phyloP scores from a whole-genome alignment of 2,888 invertebrate species.

The Lochmaea crataegi region DNA sequence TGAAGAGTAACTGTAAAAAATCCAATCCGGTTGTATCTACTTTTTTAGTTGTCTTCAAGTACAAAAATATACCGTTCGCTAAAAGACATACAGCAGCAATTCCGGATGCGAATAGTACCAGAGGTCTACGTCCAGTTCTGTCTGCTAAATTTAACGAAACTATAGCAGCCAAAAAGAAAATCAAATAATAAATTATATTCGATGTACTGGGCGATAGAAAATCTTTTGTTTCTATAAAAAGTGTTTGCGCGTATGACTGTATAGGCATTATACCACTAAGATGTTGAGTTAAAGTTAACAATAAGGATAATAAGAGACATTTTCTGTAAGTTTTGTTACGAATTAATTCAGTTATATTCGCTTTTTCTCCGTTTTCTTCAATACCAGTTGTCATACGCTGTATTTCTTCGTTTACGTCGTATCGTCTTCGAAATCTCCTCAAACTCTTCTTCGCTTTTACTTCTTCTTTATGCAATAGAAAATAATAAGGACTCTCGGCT shows the following conservation, averaged over 20 bases:
- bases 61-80: conserved; percentile 25
- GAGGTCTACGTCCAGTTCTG: conserved; percentile 67
- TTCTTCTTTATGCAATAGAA: conserved; percentile 62
- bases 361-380: conserved; percentile 65
- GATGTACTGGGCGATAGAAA: conserved; percentile 61
- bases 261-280: conserved; percentile 73
- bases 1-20: conserved; percentile 25
- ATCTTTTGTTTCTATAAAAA: conserved; percentile 63
- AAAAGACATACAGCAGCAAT: conserved; percentile 18
- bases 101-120: conserved; percentile 51
- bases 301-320: conserved; percentile 73
- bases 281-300: conserved; percentile 67
- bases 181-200: conserved; percentile 60
- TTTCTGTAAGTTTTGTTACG: conserved; percentile 70
- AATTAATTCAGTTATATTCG: conserved; percentile 68
- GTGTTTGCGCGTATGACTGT: conserved; percentile 71
- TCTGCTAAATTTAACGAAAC: conserved; percentile 71
- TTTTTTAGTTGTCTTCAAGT: conserved; percentile 12
- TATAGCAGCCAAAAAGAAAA: conserved; percentile 70
- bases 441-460: conserved; percentile 66
- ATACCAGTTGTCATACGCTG: conserved; percentile 55
- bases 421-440: conserved; percentile 64
- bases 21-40: conserved; percentile 20
- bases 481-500: conserved; percentile 71
- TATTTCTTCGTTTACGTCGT: conserved; percentile 66